Base-by-base conservation (phyloP, 2,113 vertebrate genomes). In the Passer montanus region DNA sequence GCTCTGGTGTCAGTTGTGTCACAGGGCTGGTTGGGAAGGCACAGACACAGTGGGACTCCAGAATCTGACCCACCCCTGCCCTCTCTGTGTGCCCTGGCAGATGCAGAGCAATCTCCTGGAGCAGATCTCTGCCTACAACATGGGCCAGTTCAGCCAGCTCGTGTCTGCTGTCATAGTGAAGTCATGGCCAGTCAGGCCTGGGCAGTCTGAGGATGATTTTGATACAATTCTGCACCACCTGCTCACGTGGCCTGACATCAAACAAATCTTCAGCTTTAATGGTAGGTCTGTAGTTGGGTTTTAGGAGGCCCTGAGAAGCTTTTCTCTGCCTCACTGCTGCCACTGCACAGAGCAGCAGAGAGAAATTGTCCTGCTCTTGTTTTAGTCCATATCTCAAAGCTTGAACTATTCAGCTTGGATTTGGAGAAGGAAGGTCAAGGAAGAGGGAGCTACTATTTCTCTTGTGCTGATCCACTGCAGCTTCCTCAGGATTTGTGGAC, bases 81-180 rank as follows among this genome's bases (percentile, higher is more conserved):
- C 37, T 75, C 13, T 68, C 30, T 53, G 9, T 64, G 1, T 66
- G 73, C 47, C 50, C 58, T 55, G 33, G 11, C 37, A 98, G 98
- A 89, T 46, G 3, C 67, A 95, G 53, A 93, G 16, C 74, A 97
- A 95, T 4, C 76, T 98, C 52, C 97, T 98, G 0, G 92, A 94
- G 24, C 68, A 83, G 11, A 31, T 98, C 4, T 74, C 94, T 5
- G 3, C 9, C 20, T 20, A 26, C 12, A 84, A 97, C 62, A 2
- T 89, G 58, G 3, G 2, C 55, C 98, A 95, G 10, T 98, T 99
- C 64, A 98, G 98, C 73, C 98, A 97, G 13, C 98, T 99, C 1
- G 96, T 99, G 30, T 99, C 99, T 2, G 78, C 97, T 0, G 98
- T 99, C 75, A 97, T 99, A 24, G 89, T 98, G 27, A 98, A 99